Evolutionary conservation across 1,140 invertebrate genomes (phyloP).

Genomic region (Drosophila bocki): DNA sequence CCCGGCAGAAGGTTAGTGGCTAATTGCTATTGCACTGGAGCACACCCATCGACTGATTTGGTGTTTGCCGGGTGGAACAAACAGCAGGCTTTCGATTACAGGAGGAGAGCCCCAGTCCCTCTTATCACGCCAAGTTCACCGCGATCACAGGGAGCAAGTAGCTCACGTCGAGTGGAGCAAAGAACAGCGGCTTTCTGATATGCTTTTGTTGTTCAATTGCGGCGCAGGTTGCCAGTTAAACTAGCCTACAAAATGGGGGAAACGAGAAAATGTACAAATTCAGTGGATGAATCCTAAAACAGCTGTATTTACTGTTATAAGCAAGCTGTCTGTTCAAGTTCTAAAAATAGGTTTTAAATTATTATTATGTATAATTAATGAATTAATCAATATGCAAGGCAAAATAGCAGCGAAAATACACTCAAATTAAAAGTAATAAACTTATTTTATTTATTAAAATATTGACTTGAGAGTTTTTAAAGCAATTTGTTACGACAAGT

Average conservation of each 20-base stretch:
- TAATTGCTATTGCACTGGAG: conserved; percentile 65
- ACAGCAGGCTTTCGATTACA: conserved; percentile 41
- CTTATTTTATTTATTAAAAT: too few relatives aligned
- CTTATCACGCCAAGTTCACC: conserved; percentile 48
- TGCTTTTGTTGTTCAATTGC: conserved; percentile 54
- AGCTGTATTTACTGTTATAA: background rate
- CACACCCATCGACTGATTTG: conserved; percentile 59
- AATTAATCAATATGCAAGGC: too few relatives aligned
- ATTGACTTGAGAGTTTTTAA: too few relatives aligned
- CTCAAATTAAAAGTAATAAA: too few relatives aligned
- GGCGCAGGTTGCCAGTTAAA: conserved; percentile 20
- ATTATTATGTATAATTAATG: too few relatives aligned
- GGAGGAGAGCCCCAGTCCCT: conserved; percentile 25
- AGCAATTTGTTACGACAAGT: too few relatives aligned
- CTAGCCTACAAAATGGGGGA: conserved; percentile 27
- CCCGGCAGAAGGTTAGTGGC: conserved; percentile 48
- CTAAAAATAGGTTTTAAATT: too few relatives aligned
- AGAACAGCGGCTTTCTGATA: conserved; percentile 39
- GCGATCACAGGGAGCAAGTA: conserved; percentile 42
- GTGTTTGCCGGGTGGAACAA: conserved; percentile 26
- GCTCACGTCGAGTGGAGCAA: background rate
- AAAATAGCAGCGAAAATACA: too few relatives aligned
- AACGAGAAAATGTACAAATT: background rate
- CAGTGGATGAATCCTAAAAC: background rate
- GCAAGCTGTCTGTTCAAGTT: too few relatives aligned